These are phyloP conservation scores for Diorhabda sublineata DNA, from an alignment of 1,140 invertebrate species.

Conservation along the genomic window DNA sequence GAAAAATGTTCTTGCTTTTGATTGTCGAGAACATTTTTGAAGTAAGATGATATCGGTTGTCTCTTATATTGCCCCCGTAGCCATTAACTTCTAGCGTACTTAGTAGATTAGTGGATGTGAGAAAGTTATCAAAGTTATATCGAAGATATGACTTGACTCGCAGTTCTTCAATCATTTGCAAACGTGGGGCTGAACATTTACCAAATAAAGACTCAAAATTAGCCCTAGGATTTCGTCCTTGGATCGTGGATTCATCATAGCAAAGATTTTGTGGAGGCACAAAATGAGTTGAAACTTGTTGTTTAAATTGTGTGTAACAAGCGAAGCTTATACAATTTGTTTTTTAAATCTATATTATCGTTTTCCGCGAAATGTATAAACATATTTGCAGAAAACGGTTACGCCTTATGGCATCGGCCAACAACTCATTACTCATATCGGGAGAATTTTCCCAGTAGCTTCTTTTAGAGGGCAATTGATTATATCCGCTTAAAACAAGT, in stretches of 20 bases:
- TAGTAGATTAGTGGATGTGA: constrained; percentile 24
- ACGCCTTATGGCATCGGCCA: constrained; percentile 14
- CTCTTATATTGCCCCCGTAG: constrained; percentile 29
- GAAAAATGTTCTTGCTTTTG: constrained; percentile 14
- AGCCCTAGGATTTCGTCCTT: constrained; percentile 31
- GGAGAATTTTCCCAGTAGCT: constrained; percentile 18
- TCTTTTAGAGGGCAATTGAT: constrained; percentile 18
- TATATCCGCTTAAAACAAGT: constrained; percentile 19
- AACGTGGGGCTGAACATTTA: constrained; percentile 26
- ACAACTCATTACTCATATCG: constrained; percentile 18
- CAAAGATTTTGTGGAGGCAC: constrained; percentile 12
- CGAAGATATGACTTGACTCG: constrained; percentile 9
- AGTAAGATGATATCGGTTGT: constrained; percentile 25
- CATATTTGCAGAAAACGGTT: constrained; percentile 23
- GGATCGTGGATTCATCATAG: constrained; percentile 22
- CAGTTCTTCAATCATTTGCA: constrained; percentile 29
- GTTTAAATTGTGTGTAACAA: constrained; percentile 8
- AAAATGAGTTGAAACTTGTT: constrained; percentile 19
- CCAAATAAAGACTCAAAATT: constrained; percentile 31
- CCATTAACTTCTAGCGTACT: constrained; percentile 22
- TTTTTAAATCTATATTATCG: constrained; percentile 9
- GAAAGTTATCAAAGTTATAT: constrained; percentile 34
- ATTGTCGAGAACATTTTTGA: constrained; percentile 25
- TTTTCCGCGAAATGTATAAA: constrained; percentile 23
- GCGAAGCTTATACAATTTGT: constrained; percentile 21